These are phyloP conservation scores for Phrynocephalus vlangalii DNA, from an alignment of 2,797 vertebrate genomes.

Conservation along the genomic window DNA sequence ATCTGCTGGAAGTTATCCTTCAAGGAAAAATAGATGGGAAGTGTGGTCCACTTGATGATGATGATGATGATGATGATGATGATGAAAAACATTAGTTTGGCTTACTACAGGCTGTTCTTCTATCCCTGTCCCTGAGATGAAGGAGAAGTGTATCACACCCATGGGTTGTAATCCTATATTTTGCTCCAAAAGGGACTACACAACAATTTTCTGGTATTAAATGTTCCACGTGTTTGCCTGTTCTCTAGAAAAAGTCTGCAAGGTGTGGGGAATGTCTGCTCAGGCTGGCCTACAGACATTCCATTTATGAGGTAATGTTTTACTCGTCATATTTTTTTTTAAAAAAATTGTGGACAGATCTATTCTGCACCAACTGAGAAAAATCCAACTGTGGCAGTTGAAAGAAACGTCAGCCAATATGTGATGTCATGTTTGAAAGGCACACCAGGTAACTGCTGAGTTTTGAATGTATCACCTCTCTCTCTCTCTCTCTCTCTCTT, in stretches of 20 bases:
- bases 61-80: no score
- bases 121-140: not conserved
- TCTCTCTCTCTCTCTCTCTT: constrained; percentile 17
- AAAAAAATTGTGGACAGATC: not conserved
- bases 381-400: constrained; percentile 52
- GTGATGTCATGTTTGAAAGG: constrained; percentile 31
- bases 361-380: constrained; percentile 39
- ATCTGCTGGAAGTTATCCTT: no score
- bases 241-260: not conserved
- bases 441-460: constrained; percentile 22
- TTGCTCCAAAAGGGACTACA: constrained; percentile 1
- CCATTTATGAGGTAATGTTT: not conserved
- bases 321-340: constrained; percentile 13
- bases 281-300: not conserved
- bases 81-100: not conserved
- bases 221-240: not conserved
- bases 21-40: no score
- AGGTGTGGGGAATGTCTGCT: not conserved
- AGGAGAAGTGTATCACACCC: not conserved
- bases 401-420: constrained; percentile 55
- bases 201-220: not conserved
- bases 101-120: not conserved
- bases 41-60: no score
- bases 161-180: not conserved
- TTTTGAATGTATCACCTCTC: constrained; percentile 25